These are phyloP conservation scores for Ectemnius continuus DNA, from an alignment of 2,888 invertebrate species.

Conservation along the genomic window DNA sequence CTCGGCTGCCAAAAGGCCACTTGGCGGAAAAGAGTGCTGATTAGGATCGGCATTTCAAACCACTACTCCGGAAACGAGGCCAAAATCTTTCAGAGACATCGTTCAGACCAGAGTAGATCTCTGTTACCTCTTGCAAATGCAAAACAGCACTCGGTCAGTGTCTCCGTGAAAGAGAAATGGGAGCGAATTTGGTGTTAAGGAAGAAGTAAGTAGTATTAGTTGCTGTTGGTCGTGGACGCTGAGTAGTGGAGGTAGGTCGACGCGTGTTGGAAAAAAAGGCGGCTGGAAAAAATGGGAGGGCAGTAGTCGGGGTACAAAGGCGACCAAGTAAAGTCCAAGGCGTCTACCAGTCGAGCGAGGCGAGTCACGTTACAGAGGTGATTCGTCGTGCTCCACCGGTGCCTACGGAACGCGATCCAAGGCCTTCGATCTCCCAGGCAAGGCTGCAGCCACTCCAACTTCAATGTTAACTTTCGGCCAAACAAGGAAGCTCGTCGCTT, in stretches of 20 bases:
- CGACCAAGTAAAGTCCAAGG: slow-evolving; percentile 23
- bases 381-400: slow-evolving; percentile 32
- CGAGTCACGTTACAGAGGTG: slow-evolving; percentile 38
- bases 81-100: too few relatives aligned
- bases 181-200: too few relatives aligned
- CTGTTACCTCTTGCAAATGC: too few relatives aligned
- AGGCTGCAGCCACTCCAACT: background rate
- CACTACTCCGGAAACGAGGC: too few relatives aligned
- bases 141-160: too few relatives aligned
- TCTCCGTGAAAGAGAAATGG: too few relatives aligned
- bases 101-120: too few relatives aligned
- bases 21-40: background rate
- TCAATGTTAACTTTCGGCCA: slow-evolving; percentile 1
- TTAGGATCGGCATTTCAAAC: too few relatives aligned
- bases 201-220: too few relatives aligned
- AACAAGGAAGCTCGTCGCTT: background rate
- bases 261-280: background rate
- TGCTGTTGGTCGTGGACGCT: too few relatives aligned
- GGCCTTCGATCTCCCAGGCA: slow-evolving; percentile 9
- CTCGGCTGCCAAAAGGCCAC: background rate
- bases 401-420: slow-evolving; percentile 22
- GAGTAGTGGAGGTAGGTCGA: background rate
- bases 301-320: slow-evolving; percentile 12
- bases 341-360: slow-evolving; percentile 23
- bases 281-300: slow-evolving; percentile 9